Conservation (phyloP, 2,888 invertebrate genomes). For the Hymenopus coronatus region DNA sequence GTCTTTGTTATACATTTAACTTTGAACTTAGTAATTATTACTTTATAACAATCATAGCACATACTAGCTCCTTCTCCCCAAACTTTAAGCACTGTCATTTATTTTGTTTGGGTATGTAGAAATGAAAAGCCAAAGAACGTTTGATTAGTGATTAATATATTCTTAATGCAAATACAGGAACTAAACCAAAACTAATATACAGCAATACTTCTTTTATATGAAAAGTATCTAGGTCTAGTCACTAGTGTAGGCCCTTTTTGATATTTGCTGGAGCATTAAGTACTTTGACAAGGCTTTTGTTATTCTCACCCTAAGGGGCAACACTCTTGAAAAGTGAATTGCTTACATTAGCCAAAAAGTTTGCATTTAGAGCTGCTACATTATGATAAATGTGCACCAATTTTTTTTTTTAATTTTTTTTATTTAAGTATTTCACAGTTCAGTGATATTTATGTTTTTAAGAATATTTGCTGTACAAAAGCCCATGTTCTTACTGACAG, state of each 20-base stretch:
- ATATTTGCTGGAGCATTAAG: neutral
- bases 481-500: neutral
- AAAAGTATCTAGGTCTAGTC: neutral
- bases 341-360: neutral
- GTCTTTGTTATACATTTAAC: neutral
- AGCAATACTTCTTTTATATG: neutral
- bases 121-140: neutral
- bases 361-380: neutral
- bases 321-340: neutral
- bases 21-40: too few relatives aligned
- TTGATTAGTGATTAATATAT: neutral
- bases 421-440: neutral
- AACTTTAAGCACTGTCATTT: neutral
- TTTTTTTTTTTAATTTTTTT: too few relatives aligned
- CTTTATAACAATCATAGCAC: too few relatives aligned
- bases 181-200: conserved; percentile 14
- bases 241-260: neutral
- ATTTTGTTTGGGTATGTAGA: neutral
- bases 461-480: neutral
- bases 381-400: too few relatives aligned
- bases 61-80: neutral
- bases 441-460: neutral
- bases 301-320: too few relatives aligned
- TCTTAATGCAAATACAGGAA: conserved; percentile 1
- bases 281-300: neutral